A percentile compares a stretch with the other conserved stretches of the same genome.
phyloP scores from a whole-genome alignment of 1,140 invertebrate genomes.

The Drosophila nigrodunni region DNA sequence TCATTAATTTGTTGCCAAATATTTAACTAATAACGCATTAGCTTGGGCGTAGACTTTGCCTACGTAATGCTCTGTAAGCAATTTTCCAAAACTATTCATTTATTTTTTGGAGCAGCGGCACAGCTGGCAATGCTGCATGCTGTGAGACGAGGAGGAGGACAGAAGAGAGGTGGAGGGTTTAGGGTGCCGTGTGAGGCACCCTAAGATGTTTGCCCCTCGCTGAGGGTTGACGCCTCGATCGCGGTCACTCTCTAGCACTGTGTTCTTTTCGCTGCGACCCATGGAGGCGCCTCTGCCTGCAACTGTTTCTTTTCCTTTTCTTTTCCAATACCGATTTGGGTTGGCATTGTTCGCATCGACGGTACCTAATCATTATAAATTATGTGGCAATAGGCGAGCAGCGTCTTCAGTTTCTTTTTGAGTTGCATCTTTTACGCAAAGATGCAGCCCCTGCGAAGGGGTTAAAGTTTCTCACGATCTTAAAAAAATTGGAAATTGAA shows the following conservation, averaged over 20 bases:
- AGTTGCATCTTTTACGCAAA: slow-evolving; percentile 2
- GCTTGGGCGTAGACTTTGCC: background rate
- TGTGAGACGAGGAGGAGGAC: background rate
- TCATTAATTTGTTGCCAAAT: background rate
- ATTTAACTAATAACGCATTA: slow-evolving; percentile 18
- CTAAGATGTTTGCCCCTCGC: slow-evolving; percentile 44
- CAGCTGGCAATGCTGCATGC: slow-evolving; percentile 49
- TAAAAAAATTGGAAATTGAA: slow-evolving; percentile 30
- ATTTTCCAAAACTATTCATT: background rate
- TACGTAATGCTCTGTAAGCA: slow-evolving; percentile 29
- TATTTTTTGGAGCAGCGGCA: slow-evolving; percentile 8
- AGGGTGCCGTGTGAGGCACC: slow-evolving; percentile 23
- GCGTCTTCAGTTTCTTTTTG: slow-evolving; percentile 21
- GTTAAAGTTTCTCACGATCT: slow-evolving; percentile 81
- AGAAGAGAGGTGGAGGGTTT: background rate
- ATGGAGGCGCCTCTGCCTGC: slow-evolving; percentile 44
- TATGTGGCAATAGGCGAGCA: slow-evolving; percentile 67
- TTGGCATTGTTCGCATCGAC: slow-evolving; percentile 35
- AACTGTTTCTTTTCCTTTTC: slow-evolving; percentile 71
- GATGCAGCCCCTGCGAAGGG: slow-evolving; percentile 49
- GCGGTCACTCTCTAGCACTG: no score
- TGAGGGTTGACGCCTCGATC: slow-evolving; percentile 72
- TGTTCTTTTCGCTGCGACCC: slow-evolving; percentile 59
- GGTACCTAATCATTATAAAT: slow-evolving; percentile 80
- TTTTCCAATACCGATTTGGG: slow-evolving; percentile 8